These are phyloP conservation scores for Petrocephalus zakoni DNA, from an alignment of 2,113 vertebrate genomes.

Conservation along the genomic window DNA sequence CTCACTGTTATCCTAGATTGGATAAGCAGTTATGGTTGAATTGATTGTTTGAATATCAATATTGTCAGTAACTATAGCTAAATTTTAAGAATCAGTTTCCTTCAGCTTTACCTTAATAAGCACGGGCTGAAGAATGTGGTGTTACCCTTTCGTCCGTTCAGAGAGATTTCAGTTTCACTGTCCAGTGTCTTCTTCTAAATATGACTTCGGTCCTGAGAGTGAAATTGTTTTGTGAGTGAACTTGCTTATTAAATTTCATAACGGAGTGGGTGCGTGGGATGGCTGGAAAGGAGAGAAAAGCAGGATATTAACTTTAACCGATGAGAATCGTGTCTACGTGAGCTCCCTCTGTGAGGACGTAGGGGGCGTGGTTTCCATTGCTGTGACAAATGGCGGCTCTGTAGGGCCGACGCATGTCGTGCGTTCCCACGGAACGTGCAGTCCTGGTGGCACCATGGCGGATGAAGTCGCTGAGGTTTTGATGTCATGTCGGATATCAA, in stretches of 20 bases:
- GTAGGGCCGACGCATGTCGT: neutral
- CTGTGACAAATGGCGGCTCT: neutral
- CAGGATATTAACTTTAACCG: neutral
- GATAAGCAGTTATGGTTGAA: neutral
- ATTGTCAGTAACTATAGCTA: neutral
- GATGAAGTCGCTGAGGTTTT: neutral
- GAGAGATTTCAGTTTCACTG: neutral
- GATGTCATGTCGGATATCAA: neutral
- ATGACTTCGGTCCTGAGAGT: neutral
- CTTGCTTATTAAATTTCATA: neutral
- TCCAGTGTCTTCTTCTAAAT: neutral
- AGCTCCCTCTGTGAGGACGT: neutral
- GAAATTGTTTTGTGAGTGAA: neutral
- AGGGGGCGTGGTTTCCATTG: neutral
- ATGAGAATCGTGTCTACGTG: neutral
- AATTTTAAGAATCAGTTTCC: neutral
- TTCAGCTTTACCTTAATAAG: neutral
- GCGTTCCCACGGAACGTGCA: neutral
- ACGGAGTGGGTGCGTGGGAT: neutral
- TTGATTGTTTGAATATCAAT: neutral
- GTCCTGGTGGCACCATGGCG: neutral
- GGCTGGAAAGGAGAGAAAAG: neutral
- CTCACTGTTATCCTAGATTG: neutral
- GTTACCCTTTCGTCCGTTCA: neutral
- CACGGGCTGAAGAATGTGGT: neutral